Evolutionary conservation across 2,797 vertebrate species (phyloP).

Genomic region (Poecilia velifera): DNA sequence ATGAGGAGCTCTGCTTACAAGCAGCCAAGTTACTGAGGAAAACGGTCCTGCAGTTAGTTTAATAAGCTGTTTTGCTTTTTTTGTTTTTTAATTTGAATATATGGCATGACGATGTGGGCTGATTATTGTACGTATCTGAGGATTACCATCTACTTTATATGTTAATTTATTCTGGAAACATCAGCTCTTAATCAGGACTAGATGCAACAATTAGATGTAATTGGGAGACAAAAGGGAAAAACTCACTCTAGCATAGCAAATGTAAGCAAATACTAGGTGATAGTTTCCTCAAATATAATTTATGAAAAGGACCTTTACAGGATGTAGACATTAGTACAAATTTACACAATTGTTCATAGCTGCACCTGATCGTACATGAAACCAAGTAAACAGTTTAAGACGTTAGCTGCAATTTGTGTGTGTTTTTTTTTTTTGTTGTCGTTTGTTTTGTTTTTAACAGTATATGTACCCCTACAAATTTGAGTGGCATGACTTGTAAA

Average conservation of each 20-base stretch:
- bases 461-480: conserved; percentile 26
- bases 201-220: conserved; percentile 26
- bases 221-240: conserved; percentile 33
- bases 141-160: conserved; percentile 45
- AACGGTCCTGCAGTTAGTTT: conserved; percentile 36
- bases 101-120: conserved; percentile 66
- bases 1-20: conserved; percentile 24
- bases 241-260: conserved; percentile 7
- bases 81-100: conserved; percentile 31
- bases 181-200: conserved; percentile 42
- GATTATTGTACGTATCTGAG: conserved; percentile 51
- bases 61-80: conserved; percentile 3
- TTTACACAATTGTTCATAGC: conserved; percentile 47
- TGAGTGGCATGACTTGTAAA: conserved; percentile 32
- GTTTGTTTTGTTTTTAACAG: not conserved
- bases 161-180: conserved; percentile 37
- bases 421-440: not conserved
- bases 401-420: conserved; percentile 21
- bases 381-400: not conserved
- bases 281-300: conserved; percentile 30
- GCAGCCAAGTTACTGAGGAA: not conserved
- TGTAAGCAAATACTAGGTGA: conserved; percentile 4
- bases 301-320: conserved; percentile 19
- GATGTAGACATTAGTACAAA: conserved; percentile 42
- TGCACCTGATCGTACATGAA: conserved; percentile 18